Evolutionary conservation across 2,888 invertebrate species (phyloP).

Genomic region (Idaea aversata): DNA sequence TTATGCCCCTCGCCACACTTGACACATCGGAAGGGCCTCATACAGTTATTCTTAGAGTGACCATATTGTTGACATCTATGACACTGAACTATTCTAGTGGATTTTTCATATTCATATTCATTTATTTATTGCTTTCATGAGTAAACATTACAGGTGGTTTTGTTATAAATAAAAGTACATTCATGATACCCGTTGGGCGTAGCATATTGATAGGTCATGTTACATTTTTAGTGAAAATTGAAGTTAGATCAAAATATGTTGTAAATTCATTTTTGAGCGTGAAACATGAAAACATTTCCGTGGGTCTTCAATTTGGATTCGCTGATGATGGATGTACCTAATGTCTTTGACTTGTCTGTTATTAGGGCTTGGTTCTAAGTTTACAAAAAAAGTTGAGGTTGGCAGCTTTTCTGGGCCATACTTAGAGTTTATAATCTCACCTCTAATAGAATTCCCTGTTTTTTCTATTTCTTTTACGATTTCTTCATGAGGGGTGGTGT

Average conservation of each 20-base stretch:
- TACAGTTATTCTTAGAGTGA: constrained; percentile 27
- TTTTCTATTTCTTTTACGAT: neutral
- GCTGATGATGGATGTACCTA: constrained; percentile 21
- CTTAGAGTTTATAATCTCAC: constrained; percentile 5
- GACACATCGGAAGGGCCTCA: constrained; percentile 27
- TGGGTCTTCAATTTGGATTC: constrained; percentile 24
- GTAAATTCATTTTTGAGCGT: too few species aligned
- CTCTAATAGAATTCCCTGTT: neutral
- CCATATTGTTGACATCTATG: constrained; percentile 30
- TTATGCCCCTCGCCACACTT: constrained; percentile 29
- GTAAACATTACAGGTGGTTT: too few species aligned
- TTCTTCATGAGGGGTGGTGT: neutral
- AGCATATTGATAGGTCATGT: too few species aligned
- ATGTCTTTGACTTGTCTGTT: constrained; percentile 22
- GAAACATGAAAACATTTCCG: too few species aligned
- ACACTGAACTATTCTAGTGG: constrained; percentile 21
- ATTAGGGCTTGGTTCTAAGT: constrained; percentile 15
- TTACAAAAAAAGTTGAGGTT: constrained; percentile 32
- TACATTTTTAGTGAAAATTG: too few species aligned
- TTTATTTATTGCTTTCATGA: too few species aligned
- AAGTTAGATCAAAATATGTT: too few species aligned
- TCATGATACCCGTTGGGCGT: too few species aligned
- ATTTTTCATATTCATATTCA: too few species aligned
- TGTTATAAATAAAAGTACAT: too few species aligned
- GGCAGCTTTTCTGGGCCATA: constrained; percentile 28